Conservation (phyloP, 2,797 vertebrate species). For the Pristis pectinata region DNA sequence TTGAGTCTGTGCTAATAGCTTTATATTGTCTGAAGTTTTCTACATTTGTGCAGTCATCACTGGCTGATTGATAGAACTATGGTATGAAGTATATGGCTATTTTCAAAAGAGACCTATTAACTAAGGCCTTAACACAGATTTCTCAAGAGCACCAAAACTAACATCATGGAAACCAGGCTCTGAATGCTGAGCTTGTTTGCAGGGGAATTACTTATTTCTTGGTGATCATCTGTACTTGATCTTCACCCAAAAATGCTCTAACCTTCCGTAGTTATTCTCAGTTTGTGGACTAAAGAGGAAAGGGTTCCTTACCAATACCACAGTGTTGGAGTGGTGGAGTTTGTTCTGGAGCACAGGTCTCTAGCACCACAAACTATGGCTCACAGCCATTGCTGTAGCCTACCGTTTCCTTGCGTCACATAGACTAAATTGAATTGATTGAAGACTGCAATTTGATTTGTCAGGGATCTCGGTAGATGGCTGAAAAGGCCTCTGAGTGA, state of each 20-base stretch:
- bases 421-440: not conserved
- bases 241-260: not conserved
- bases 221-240: not conserved
- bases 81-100: not conserved
- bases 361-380: not conserved
- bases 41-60: not conserved
- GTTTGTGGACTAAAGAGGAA: not conserved
- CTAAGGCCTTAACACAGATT: not conserved
- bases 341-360: not conserved
- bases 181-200: not conserved
- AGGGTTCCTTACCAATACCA: too few species aligned
- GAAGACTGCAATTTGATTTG: not conserved
- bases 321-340: not conserved
- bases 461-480: not conserved
- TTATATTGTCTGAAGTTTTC: not conserved
- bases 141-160: not conserved
- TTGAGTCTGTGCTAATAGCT: not conserved
- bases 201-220: not conserved
- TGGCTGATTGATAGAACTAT: not conserved
- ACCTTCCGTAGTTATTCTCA: not conserved
- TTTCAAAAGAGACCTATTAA: not conserved
- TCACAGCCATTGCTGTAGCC: not conserved
- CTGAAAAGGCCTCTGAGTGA: not conserved
- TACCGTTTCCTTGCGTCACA: not conserved
- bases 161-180: not conserved